These are phyloP conservation scores for Andrena bicolor DNA, from an alignment of 2,888 invertebrate genomes.

Conservation along the genomic window DNA sequence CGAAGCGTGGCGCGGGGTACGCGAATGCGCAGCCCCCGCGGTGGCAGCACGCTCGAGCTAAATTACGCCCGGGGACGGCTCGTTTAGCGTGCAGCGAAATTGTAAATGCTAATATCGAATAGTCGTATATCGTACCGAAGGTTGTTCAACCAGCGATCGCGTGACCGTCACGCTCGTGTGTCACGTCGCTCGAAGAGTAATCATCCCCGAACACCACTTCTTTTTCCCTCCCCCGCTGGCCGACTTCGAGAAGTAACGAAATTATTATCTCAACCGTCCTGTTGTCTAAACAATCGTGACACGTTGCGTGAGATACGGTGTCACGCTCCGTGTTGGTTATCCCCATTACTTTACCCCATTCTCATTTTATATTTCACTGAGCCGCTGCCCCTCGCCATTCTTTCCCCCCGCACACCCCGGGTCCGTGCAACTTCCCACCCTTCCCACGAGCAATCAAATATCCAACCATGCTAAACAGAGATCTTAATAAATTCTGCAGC, in stretches of 20 bases:
- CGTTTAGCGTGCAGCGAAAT: constrained; percentile 54
- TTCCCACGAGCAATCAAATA: constrained; percentile 10
- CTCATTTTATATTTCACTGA: too few relatives aligned
- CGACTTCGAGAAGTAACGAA: not conserved
- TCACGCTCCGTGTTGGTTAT: not conserved
- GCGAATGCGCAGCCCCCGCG: constrained; percentile 37
- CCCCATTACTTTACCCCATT: too few relatives aligned
- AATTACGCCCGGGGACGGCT: constrained; percentile 38
- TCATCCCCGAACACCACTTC: constrained; percentile 31
- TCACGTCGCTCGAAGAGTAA: constrained; percentile 39
- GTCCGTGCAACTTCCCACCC: not conserved
- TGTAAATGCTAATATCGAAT: constrained; percentile 56
- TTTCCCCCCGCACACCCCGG: too few relatives aligned
- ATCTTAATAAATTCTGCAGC: constrained; percentile 45
- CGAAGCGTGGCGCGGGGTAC: constrained; percentile 41
- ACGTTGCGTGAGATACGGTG: not conserved
- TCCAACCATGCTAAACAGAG: not conserved
- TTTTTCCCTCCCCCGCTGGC: constrained; percentile 12
- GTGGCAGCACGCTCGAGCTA: constrained; percentile 13
- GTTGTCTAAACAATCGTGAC: not conserved
- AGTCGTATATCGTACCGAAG: constrained; percentile 38
- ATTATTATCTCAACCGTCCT: not conserved
- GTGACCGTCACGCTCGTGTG: constrained; percentile 43
- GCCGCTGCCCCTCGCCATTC: too few relatives aligned
- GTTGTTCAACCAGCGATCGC: constrained; percentile 59